phyloP scores from a whole-genome alignment of 2,113 vertebrate species.

The Castor canadensis region DNA sequence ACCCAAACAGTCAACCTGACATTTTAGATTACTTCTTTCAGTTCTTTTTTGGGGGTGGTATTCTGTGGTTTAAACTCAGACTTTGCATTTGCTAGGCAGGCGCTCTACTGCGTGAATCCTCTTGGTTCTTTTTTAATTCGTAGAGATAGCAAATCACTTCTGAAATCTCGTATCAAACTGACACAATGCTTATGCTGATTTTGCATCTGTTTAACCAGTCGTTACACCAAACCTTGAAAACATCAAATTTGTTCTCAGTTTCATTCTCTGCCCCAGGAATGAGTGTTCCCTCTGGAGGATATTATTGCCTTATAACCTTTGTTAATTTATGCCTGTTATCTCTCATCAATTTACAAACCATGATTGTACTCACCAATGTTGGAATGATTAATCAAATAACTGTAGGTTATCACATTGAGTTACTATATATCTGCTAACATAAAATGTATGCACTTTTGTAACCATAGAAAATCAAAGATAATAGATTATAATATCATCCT shows the following conservation, averaged over 20 bases:
- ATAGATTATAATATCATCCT: no score
- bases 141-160: constrained; percentile 87
- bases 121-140: background rate
- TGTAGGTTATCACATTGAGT: no score
- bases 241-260: constrained; percentile 84
- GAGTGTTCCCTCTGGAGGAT: background rate
- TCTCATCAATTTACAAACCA: background rate
- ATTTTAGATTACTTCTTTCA: background rate
- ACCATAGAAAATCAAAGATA: no score
- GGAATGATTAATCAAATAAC: background rate
- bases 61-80: no score
- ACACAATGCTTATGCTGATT: constrained; percentile 89
- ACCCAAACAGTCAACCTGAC: background rate
- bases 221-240: constrained; percentile 90
- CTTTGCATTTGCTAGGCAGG: no score
- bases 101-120: no score
- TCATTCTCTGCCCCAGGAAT: background rate
- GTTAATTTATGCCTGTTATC: background rate
- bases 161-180: constrained; percentile 90
- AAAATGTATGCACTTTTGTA: no score
- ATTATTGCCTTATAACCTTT: background rate
- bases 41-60: no score
- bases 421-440: no score
- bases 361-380: background rate
- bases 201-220: constrained; percentile 89